phyloP scores from a whole-genome alignment of 2,888 invertebrate genomes.

The Philereme vetulata region DNA sequence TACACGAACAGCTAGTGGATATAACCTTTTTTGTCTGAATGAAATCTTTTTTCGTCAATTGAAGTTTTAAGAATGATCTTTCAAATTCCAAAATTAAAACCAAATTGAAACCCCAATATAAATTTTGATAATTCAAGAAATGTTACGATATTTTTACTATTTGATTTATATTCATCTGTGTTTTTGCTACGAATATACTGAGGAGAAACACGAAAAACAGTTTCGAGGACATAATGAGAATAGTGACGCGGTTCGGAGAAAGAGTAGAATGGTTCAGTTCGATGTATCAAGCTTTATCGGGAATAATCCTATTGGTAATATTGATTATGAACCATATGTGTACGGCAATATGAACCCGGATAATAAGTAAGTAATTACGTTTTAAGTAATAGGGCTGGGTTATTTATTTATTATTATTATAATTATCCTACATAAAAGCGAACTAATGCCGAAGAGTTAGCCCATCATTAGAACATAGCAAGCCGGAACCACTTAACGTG shows the following conservation, averaged over 20 bases:
- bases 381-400: neutral
- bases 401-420: too few species aligned
- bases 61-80: too few species aligned
- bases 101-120: neutral
- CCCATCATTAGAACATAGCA: too few species aligned
- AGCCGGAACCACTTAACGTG: too few species aligned
- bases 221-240: conserved; percentile 1
- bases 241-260: conserved; percentile 4
- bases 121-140: conserved; percentile 33
- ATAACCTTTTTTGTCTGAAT: too few species aligned
- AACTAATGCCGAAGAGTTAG: too few species aligned
- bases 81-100: too few species aligned
- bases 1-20: too few species aligned
- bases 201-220: conserved; percentile 20
- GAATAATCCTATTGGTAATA: conserved; percentile 35
- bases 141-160: conserved; percentile 47
- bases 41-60: too few species aligned
- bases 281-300: conserved; percentile 62
- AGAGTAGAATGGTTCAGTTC: conserved; percentile 45
- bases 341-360: conserved; percentile 38
- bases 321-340: conserved; percentile 33
- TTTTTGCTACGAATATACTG: conserved; percentile 47
- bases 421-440: too few species aligned
- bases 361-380: conserved; percentile 16
- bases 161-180: conserved; percentile 44